Conservation (phyloP, 1,140 invertebrate species). For the Diabrotica undecimpunctata region DNA sequence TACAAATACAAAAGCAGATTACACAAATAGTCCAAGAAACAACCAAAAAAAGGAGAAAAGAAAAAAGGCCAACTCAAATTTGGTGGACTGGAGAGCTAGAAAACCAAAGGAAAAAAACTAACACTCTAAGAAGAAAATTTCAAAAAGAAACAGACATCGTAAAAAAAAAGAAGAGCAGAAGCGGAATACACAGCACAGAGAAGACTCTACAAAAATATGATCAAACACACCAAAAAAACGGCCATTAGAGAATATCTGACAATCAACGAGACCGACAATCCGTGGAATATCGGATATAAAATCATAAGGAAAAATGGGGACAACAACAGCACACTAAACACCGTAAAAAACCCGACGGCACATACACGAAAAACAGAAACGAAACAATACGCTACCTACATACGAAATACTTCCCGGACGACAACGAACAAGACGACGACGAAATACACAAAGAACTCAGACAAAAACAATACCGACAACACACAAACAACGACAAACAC, state of each 20-base stretch:
- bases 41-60: background rate
- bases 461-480: background rate
- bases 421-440: background rate
- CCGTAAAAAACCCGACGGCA: background rate
- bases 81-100: constrained; percentile 1
- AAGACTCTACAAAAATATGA: background rate
- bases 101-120: background rate
- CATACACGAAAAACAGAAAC: background rate
- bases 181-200: background rate
- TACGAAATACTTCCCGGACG: background rate
- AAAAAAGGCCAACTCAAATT: background rate
- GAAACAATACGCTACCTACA: background rate
- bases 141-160: background rate
- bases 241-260: background rate
- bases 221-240: background rate
- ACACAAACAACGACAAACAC: background rate
- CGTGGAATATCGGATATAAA: background rate
- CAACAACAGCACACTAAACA: background rate
- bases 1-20: background rate
- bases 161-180: background rate
- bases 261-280: background rate
- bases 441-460: background rate
- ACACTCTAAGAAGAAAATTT: background rate
- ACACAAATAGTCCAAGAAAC: background rate
- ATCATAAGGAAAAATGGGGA: too few relatives aligned